These are phyloP conservation scores for Pelobates cultripes DNA, from an alignment of 2,797 vertebrate species.

Conservation along the genomic window DNA sequence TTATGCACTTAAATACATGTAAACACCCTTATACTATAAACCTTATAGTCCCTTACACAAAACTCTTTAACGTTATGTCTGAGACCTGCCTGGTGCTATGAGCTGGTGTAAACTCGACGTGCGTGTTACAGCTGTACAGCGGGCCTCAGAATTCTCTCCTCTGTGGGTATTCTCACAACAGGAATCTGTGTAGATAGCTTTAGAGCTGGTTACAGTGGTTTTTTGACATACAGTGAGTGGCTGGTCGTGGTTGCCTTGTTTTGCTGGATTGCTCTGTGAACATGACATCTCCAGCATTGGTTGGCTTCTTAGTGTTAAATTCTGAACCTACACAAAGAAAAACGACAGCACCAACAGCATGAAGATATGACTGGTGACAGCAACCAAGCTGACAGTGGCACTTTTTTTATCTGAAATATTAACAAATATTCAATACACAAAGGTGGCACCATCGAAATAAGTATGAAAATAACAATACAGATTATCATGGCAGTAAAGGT, in stretches of 20 bases:
- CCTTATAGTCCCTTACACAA: too few relatives aligned
- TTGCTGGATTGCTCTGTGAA: slow-evolving; percentile 84
- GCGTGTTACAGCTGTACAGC: slow-evolving; percentile 72
- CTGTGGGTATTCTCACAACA: slow-evolving; percentile 74
- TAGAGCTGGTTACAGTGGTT: slow-evolving; percentile 75
- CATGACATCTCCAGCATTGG: slow-evolving; percentile 79
- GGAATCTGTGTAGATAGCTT: slow-evolving; percentile 77
- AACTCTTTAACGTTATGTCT: neutral
- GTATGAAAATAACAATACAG: too few relatives aligned
- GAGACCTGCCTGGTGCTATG: slow-evolving; percentile 79
- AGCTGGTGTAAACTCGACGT: slow-evolving; percentile 80
- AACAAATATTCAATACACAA: too few relatives aligned
- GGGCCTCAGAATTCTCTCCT: slow-evolving; percentile 76
- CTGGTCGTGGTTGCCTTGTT: slow-evolving; percentile 78
- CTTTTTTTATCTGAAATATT: too few relatives aligned
- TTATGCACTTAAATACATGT: too few relatives aligned
- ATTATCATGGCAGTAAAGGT: too few relatives aligned
- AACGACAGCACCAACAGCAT: neutral
- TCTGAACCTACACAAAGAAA: slow-evolving; percentile 78
- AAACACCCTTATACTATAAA: too few relatives aligned
- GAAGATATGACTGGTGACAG: too few relatives aligned
- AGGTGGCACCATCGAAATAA: too few relatives aligned
- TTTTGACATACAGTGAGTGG: slow-evolving; percentile 81
- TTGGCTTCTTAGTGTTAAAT: slow-evolving; percentile 85
- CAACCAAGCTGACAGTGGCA: too few relatives aligned